Conservation (phyloP, 2,888 invertebrate species). For the Eurois occulta region DNA sequence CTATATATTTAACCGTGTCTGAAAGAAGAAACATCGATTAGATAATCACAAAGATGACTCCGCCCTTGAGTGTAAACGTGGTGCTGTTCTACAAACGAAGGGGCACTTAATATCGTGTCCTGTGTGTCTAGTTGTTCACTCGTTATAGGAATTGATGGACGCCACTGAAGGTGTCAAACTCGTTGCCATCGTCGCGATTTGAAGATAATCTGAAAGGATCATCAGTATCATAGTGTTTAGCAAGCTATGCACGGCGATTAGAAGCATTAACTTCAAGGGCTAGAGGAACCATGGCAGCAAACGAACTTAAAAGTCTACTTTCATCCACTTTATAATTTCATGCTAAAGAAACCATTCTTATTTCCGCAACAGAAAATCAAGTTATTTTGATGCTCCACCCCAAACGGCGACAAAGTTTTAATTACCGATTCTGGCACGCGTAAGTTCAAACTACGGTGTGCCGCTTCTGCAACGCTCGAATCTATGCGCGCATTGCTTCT, state of each 20-base stretch:
- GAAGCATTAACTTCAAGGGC: neutral
- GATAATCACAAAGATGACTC: neutral
- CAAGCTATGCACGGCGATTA: neutral
- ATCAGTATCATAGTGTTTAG: neutral
- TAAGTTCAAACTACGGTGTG: conserved; percentile 28
- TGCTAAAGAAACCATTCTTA: neutral
- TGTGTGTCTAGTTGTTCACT: neutral
- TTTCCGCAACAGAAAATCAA: neutral
- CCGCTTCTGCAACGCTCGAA: conserved; percentile 56
- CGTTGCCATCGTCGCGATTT: neutral
- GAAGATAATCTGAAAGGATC: neutral
- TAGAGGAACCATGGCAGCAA: too few species aligned
- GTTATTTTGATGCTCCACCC: neutral
- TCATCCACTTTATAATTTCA: neutral
- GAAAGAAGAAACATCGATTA: neutral
- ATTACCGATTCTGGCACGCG: conserved; percentile 26
- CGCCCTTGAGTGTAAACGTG: neutral
- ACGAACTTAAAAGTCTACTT: neutral
- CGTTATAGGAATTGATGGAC: neutral
- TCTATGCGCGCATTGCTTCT: conserved; percentile 76
- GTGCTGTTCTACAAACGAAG: neutral
- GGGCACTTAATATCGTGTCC: neutral
- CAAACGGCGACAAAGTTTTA: conserved; percentile 35
- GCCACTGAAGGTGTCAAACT: neutral
- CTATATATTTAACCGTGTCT: neutral